Percentiles rank a stretch among this genome's conserved stretches.
Conservation (phyloP, 1,140 invertebrate genomes). For the Acromyrmex heyeri region DNA sequence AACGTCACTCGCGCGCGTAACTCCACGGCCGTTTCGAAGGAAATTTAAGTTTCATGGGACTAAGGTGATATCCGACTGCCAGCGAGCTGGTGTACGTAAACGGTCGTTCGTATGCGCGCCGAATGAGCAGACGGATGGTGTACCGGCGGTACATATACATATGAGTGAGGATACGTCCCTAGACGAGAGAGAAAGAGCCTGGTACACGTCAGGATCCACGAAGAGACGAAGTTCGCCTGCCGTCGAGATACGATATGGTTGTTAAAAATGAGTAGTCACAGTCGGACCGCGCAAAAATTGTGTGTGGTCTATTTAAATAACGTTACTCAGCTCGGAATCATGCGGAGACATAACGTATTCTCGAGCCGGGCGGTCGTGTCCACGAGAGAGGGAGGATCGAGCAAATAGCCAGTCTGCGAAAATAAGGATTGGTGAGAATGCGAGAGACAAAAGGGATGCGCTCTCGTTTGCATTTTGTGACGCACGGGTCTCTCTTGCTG, state of each 20-base stretch:
- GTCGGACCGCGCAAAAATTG: slow-evolving; percentile 65
- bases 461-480: slow-evolving; percentile 44
- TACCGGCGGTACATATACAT: not conserved
- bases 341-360: slow-evolving; percentile 8
- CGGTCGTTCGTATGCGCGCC: slow-evolving; percentile 70
- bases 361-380: not conserved
- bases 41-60: slow-evolving; percentile 83
- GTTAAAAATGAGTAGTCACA: slow-evolving; percentile 69
- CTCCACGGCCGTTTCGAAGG: slow-evolving; percentile 79
- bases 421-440: slow-evolving; percentile 10
- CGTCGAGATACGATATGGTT: slow-evolving; percentile 31
- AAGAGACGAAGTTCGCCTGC: not conserved
- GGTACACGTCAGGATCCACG: too few relatives aligned
- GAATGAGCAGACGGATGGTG: slow-evolving; percentile 70
- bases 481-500: slow-evolving; percentile 9
- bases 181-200: not conserved
- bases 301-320: slow-evolving; percentile 62
- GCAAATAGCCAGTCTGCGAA: slow-evolving; percentile 19
- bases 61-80: slow-evolving; percentile 40
- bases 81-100: slow-evolving; percentile 64
- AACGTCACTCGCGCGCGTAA: slow-evolving; percentile 80
- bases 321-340: not conserved
- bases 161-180: not conserved
- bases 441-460: not conserved
- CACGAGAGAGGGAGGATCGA: slow-evolving; percentile 5